Evolutionary conservation across 1,140 invertebrate species (phyloP).

Genomic region (Diorhabda sublineata): DNA sequence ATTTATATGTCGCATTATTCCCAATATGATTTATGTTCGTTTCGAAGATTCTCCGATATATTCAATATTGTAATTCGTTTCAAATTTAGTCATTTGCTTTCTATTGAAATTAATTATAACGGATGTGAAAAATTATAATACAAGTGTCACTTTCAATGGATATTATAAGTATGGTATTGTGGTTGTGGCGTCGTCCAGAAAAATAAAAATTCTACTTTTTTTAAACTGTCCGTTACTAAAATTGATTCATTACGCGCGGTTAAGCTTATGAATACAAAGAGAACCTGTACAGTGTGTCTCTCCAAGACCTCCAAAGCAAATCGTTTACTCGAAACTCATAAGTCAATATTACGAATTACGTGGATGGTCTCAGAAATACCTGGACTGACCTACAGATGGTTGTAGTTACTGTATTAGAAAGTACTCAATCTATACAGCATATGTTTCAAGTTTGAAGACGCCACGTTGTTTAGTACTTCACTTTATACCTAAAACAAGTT

Average conservation of each 20-base stretch:
- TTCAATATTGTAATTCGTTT: constrained; percentile 11
- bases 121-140: constrained; percentile 16
- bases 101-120: constrained; percentile 21
- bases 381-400: too few species aligned
- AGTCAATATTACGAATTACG: too few species aligned
- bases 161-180: constrained; percentile 10
- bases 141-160: constrained; percentile 10
- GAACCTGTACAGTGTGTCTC: too few species aligned
- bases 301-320: too few species aligned
- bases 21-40: constrained; percentile 29
- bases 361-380: too few species aligned
- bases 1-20: constrained; percentile 32
- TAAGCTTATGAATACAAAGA: too few species aligned
- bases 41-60: constrained; percentile 23
- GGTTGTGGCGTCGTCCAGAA: background rate
- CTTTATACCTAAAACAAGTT: too few species aligned
- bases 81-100: constrained; percentile 12
- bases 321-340: too few species aligned
- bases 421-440: too few species aligned
- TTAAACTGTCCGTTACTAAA: background rate
- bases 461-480: too few species aligned
- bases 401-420: too few species aligned
- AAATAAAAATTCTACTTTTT: background rate
- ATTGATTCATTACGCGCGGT: background rate
- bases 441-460: too few species aligned